Base-by-base conservation (phyloP, 2,888 invertebrate species). In the Platerodrilus igneus region DNA sequence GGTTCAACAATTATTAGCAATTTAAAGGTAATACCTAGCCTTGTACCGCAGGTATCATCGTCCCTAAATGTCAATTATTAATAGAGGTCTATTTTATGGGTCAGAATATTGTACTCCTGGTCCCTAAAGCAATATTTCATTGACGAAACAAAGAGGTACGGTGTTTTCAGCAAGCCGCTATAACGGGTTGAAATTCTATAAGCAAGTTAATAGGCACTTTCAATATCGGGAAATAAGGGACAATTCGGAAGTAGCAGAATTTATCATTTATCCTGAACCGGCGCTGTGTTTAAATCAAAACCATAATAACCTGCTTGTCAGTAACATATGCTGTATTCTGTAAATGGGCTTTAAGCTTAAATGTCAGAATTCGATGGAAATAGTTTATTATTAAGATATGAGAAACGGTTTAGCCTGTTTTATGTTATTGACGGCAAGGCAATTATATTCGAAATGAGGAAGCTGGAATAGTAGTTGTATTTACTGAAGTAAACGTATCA, bases 231-330 rank as follows among this genome's bases (percentile, higher is more conserved):
- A 32, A 44, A 40, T 44, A 44, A 37, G 37, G 44, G 40, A 39
- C 44, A 37, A 32, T 44, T 44, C 39, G 44, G 44, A 44, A 44
- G 44, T 45, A 41, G 34, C 33, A 47, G 48, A 53, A 56, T 58
- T 56, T 58, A 58, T 58, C 51, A 56, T 57, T 58, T 55, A 52
- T 51, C 51, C 52, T 49, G 45, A 54, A 55, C 49, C 50, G 53
- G 57, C 51, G 43, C 48, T 50, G 52, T 50, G 58, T 52, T 59
- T 61, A 61, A 61, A 61, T 61, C 60, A 61, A 57, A 55, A 49
- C 55, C 48, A 57, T 57, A 61, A 61, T 61, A 61, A 59, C 59
- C 57, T 42, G 55, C 57, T 60, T 61, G 61, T 61, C 61, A 61
- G 51, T 45, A 51, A 56, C 61, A 61, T 50, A 52, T 59, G 59